Percentiles rank a stretch among this genome's conserved stretches.
Conservation (phyloP, 2,113 vertebrate species). For the Oophaga pumilio region DNA sequence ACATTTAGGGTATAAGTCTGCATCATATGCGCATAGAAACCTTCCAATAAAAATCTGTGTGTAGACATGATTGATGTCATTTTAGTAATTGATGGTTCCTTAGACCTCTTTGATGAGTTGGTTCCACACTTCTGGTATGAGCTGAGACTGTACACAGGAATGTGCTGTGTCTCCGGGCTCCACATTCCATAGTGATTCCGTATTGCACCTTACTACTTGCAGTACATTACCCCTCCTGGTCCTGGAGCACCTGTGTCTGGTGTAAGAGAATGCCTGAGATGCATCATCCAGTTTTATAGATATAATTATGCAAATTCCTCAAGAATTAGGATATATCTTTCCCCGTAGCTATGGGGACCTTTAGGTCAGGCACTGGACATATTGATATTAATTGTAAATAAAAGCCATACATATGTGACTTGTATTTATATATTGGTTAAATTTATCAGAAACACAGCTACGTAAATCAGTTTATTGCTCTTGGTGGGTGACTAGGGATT, state of each 20-base stretch:
- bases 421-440: too few relatives aligned
- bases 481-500: too few relatives aligned
- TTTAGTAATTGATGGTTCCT: not conserved
- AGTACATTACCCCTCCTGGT: not conserved
- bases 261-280: too few relatives aligned
- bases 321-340: not conserved
- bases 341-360: not conserved
- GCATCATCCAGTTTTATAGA: not conserved
- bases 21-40: not conserved
- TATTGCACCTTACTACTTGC: slow-evolving; percentile 1
- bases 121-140: not conserved
- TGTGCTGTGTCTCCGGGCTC: not conserved
- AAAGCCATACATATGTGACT: not conserved
- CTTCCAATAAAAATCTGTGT: not conserved
- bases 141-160: not conserved
- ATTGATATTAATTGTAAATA: not conserved
- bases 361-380: not conserved
- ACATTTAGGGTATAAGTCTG: not conserved
- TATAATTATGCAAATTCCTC: not conserved
- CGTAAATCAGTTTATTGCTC: too few relatives aligned
- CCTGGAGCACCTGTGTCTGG: not conserved
- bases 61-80: not conserved
- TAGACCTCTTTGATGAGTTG: not conserved
- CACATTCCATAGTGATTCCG: slow-evolving; percentile 9
- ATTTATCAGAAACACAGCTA: too few relatives aligned